Conservation (phyloP, 1,140 invertebrate species). For the Trachymyrmex septentrionalis region DNA sequence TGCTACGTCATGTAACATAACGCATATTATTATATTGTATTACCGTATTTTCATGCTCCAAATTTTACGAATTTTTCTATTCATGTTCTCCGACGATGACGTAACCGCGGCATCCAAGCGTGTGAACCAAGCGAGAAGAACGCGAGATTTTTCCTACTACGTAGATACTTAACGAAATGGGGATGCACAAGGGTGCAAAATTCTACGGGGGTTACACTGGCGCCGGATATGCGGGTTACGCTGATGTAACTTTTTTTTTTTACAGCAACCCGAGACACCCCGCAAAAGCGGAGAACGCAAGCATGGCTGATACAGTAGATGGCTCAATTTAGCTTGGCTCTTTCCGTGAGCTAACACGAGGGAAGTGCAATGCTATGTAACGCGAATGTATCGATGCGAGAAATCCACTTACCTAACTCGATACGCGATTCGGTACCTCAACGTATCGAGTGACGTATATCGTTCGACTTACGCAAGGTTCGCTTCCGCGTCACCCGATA, state of each 20-base stretch:
- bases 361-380: constrained; percentile 83
- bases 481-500: constrained; percentile 42
- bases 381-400: constrained; percentile 82
- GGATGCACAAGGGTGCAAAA: constrained; percentile 1
- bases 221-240: constrained; percentile 39
- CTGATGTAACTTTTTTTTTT: constrained; percentile 30
- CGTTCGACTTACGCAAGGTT: constrained; percentile 56
- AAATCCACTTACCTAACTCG: constrained; percentile 82
- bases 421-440: constrained; percentile 72
- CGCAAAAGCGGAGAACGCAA: constrained; percentile 26
- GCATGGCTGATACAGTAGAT: constrained; percentile 70
- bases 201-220: background rate
- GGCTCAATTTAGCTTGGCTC: constrained; percentile 80
- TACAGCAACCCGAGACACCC: constrained; percentile 10
- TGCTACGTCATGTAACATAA: background rate
- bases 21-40: background rate
- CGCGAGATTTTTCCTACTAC: constrained; percentile 4
- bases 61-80: constrained; percentile 16
- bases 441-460: constrained; percentile 56
- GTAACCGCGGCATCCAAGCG: background rate
- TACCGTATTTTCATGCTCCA: background rate
- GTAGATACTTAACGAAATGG: constrained; percentile 30
- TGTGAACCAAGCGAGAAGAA: background rate
- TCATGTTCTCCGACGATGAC: background rate
- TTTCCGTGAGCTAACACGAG: constrained; percentile 79